A percentile compares a stretch with the other conserved stretches of the same genome.
These are phyloP conservation scores for Selenia dentaria DNA, from an alignment of 2,888 invertebrate species.

Conservation along the genomic window DNA sequence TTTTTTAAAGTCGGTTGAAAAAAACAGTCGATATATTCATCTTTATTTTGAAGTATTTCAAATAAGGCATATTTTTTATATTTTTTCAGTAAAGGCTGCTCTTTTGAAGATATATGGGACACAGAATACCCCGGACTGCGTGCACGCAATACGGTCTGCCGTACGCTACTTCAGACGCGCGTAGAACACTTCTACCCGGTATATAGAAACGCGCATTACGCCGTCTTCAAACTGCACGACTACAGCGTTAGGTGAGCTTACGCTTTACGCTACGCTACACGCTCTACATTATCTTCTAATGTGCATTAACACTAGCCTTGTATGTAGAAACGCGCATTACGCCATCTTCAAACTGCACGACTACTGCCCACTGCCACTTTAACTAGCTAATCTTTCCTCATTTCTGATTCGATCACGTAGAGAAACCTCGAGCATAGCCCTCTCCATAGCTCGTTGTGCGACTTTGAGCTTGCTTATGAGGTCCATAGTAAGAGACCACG, in stretches of 20 bases:
- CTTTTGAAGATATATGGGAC: constrained; percentile 67
- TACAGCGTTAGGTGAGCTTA: constrained; percentile 59
- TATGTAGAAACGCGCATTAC: constrained; percentile 62
- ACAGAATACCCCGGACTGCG: constrained; percentile 41
- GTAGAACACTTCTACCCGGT: constrained; percentile 67
- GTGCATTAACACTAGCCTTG: too few species aligned
- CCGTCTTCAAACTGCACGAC: constrained; percentile 68
- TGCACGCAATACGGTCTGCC: constrained; percentile 49
- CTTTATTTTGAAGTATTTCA: neutral
- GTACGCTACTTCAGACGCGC: constrained; percentile 45
- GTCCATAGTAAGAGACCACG: too few species aligned
- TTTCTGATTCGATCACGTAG: too few species aligned
- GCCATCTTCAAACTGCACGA: constrained; percentile 69
- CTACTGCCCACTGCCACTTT: too few species aligned
- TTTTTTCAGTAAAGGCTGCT: constrained; percentile 58
- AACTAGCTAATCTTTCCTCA: too few species aligned
- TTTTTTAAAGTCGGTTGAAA: too few species aligned
- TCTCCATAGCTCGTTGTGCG: too few species aligned
- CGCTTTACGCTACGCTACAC: constrained; percentile 52
- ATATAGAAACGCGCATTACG: constrained; percentile 60
- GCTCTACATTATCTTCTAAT: constrained; percentile 60
- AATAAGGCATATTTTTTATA: too few species aligned
- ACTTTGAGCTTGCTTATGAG: too few species aligned
- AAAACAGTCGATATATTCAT: neutral
- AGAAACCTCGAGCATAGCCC: too few species aligned